These are phyloP conservation scores for Petrosia ficiformis DNA, from an alignment of 37 sponge, comb jelly and placozoan genomes.

Conservation along the genomic window DNA sequence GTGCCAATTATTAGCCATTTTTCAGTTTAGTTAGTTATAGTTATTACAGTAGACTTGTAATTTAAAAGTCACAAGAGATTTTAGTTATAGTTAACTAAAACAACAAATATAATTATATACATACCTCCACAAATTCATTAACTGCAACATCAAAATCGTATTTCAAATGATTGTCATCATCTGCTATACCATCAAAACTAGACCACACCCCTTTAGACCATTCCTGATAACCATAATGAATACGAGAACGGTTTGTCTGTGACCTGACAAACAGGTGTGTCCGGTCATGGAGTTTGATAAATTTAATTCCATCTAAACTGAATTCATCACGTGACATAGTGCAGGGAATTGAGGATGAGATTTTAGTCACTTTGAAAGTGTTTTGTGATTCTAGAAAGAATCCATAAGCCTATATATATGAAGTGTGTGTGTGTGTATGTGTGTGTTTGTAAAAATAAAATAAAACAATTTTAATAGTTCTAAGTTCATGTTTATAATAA, in stretches of 20 bases:
- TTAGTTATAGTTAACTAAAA: too few species aligned
- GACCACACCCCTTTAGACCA: slow-evolving; percentile 4
- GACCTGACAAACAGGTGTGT: slow-evolving; percentile 50
- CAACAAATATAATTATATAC: not conserved
- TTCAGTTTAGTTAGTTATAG: too few species aligned
- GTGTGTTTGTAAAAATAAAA: too few species aligned
- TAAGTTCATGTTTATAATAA: too few species aligned
- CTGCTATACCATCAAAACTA: slow-evolving; percentile 27
- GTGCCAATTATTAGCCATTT: too few species aligned
- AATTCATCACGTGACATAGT: not conserved
- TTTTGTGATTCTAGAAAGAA: not conserved
- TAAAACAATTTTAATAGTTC: too few species aligned
- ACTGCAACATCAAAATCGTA: slow-evolving; percentile 40
- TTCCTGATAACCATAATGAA: slow-evolving; percentile 1
- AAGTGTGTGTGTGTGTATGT: too few species aligned
- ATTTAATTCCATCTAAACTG: slow-evolving; percentile 23
- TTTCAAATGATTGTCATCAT: not conserved
- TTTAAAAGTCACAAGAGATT: too few species aligned
- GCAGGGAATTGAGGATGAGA: slow-evolving; percentile 12
- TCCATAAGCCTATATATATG: slow-evolving; percentile 12
- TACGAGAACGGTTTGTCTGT: slow-evolving; percentile 27
- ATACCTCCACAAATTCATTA: slow-evolving; percentile 34
- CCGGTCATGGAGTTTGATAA: slow-evolving; percentile 1
- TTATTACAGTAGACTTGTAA: too few species aligned
- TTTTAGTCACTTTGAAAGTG: not conserved